A percentile compares a stretch with the other conserved stretches of the same genome.
Evolutionary conservation across 2,113 vertebrate species (phyloP).

Genomic region (Suncus etruscus): DNA sequence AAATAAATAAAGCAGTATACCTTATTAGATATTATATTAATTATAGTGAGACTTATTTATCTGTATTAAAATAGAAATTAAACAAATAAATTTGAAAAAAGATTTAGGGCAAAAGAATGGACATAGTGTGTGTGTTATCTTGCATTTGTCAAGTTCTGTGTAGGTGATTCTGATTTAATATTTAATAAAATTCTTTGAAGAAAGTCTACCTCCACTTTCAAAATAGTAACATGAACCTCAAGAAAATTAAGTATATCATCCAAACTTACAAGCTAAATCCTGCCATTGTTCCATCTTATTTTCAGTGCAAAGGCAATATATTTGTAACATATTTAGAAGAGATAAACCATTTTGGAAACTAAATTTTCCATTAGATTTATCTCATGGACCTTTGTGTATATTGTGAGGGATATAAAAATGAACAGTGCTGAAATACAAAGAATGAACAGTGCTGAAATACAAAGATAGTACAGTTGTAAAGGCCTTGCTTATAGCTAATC

Average conservation of each 20-base stretch:
- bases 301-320: not conserved
- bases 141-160: not conserved
- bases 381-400: not conserved
- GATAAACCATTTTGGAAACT: constrained; percentile 9
- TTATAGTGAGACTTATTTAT: not conserved
- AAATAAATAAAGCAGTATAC: not conserved
- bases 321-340: not conserved
- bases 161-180: not conserved
- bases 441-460: not conserved
- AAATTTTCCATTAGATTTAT: not conserved
- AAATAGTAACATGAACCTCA: not conserved
- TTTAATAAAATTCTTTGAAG: constrained; percentile 4
- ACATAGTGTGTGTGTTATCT: not conserved
- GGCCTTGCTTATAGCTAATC: too few species aligned
- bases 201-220: not conserved
- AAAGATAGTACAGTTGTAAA: too few species aligned
- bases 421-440: not conserved
- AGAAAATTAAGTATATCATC: not conserved
- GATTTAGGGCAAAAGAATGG: not conserved
- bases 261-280: not conserved
- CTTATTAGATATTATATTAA: constrained; percentile 11
- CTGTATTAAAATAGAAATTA: not conserved
- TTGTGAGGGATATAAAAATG: constrained; percentile 36
- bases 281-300: not conserved
- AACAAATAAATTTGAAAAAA: not conserved